Base-by-base conservation (phyloP, 1,140 invertebrate species). In the Ridgeia piscesae region DNA sequence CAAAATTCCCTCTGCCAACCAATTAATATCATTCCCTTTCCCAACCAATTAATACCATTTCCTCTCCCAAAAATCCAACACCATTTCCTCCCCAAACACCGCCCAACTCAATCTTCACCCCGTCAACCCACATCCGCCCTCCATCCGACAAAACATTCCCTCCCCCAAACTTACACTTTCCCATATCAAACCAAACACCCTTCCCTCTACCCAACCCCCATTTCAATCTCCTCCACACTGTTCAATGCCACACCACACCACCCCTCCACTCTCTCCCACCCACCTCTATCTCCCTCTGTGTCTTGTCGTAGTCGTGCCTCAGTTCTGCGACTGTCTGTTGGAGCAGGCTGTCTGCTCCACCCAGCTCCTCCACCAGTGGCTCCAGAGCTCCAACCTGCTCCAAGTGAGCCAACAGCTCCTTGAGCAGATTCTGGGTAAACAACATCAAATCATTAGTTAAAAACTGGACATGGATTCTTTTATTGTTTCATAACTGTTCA, bases 341-440 rank as follows among this genome's bases (percentile, higher is more conserved):
- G 58, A 77, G 58, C 48, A 95, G 92, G 2, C 94, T 94, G 14
- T 94, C 93, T 1, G 94, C 92, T 21, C 95, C 94, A 27, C 94
- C 94, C 2, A 94, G 94, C 90, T 95, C 94, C 90, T 94, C 94
- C 93, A 94, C 94, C 33, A 95, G 91, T 42, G 94, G 94, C 91
- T 95, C 94, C 31, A 95, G 93, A 88, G 94, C 94, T 77, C 58
- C 58, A 21, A 77, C 58, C 58, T 77, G 58, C 92, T 97, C 97
- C 9, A 98, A 97, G 96, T 98, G 98, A 88, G 97, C 94, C 50
- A 95, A 94, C 77, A 96, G 94, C 89, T 95, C 94, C 91, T 94
- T 94, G 9, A 96, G 94, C 33, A 95, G 92, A 33, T 94, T 92
- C 35, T 95, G 92, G 91, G 92, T 91, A 91, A 92, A n/a, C 35